Base-by-base conservation (phyloP, 2,797 vertebrate genomes). In the Hafferia zeledoni region DNA sequence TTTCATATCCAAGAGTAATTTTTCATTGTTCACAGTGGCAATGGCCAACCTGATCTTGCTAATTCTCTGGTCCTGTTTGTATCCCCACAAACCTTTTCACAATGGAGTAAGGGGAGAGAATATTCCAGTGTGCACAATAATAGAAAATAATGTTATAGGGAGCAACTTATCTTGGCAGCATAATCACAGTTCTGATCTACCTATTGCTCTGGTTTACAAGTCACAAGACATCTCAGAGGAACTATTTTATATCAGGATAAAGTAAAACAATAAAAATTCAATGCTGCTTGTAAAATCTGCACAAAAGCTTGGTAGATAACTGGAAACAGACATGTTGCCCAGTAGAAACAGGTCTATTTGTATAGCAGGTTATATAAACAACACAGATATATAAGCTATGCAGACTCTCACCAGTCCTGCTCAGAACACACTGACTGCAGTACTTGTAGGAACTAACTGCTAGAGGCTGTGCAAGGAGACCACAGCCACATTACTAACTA, bases 1-100 rank as follows among this genome's bases (percentile, higher is more conserved):
- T 95, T 90, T 94, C 87, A 92, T 84, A 92, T 82, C 79, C 84
- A 93, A 69, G 63, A 64, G 76, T 88, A 18, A 30, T 94, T 92
- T 91, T 94, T 95, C 59, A 63, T 76, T 78, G 84, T 60, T 91
- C 72, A 59, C 37, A 83, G 93, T 81, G 70, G 85, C 44, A 79
- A 31, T 13, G 70, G 65, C 47, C 65, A 65, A 64, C 49, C 61
- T 65, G 46, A 83, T 83, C 41, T 86, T 76, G 31, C 13, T 78
- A 72, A 91, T 76, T 91, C 70, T 68, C 74, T 74, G 37, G 22
- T 43, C 19, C 19, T 33, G 15, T 56, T 72, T 79, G 35, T 52
- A 81, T n/a, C 15, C n/a, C 55, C 72, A 63, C 27, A 88, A 91
- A 78, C 17, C 33, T 83, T 81, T 93, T 60, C 59, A 76, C 27